Base-by-base conservation (phyloP, 2,113 vertebrate genomes). In the Indicator indicator region DNA sequence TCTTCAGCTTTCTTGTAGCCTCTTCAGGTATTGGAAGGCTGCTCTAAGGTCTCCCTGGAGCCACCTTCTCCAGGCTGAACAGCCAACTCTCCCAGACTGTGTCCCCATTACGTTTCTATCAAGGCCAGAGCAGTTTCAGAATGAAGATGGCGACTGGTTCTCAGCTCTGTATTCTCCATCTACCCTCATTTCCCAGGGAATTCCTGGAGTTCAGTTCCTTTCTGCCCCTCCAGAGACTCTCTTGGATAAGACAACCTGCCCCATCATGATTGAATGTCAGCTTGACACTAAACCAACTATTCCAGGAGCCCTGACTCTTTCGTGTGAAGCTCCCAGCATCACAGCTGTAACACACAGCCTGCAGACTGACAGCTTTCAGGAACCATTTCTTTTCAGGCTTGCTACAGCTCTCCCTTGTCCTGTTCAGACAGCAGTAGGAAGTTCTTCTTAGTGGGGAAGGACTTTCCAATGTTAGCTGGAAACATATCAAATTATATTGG, bases 71-170 rank as follows among this genome's bases (percentile, higher is more conserved):
- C 48, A 50, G 11, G 21, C 48, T 48, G 46, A 48, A 18, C 46
- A 48, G 48, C n/a, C 20, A 2, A 27, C 2, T 9, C 27, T 64
- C 50, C 46, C 5, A 72, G 16, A 10, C 24, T 58, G 68, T 62
- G 68, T 62, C 77, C 32, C 11, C 0, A 10, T 17, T 27, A 9
- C 20, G 5, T n/a, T 71, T 36, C 62, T 59, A 54, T 33, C 20
- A 5, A 33, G 42, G 12, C 20, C 46, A 30, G 32, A 33, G n/a
- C 3, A 28, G 40, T 17, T 78, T 62, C 20, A 36, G 83, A 80
- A 72, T 1, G 15, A 26, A 48, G 36, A 6, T 17, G 28, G 16
- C 56, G 28, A 16, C 9, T 0, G 1, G 2, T 79, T 5, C 23
- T 21, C 24, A 5, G 11, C 16, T 30, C 30, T 14, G 18, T 56